Percentiles rank a stretch among this genome's conserved stretches.
These are phyloP conservation scores for Hydropotes inermis DNA, from an alignment of 2,113 vertebrate species.

Conservation along the genomic window DNA sequence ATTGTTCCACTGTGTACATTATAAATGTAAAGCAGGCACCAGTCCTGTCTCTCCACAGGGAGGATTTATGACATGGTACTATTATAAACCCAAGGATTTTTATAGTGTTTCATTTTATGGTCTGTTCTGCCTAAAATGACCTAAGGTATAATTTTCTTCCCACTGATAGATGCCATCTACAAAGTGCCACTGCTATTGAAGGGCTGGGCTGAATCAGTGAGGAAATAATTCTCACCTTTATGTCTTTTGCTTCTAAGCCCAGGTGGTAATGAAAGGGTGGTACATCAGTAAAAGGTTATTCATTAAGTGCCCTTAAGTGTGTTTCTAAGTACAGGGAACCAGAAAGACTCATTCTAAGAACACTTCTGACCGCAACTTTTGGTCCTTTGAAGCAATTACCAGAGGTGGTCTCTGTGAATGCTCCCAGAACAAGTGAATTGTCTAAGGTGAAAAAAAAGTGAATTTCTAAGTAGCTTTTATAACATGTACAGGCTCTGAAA, in stretches of 20 bases:
- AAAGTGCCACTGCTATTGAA: conserved; percentile 65
- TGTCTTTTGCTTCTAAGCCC: conserved; percentile 70
- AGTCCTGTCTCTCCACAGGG: conserved; percentile 55
- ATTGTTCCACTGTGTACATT: conserved; percentile 65
- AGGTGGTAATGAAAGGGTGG: conserved; percentile 73
- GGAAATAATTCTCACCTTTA: conserved; percentile 71
- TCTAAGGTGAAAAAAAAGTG: not conserved
- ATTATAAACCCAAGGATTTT: conserved; percentile 70
- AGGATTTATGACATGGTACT: conserved; percentile 70
- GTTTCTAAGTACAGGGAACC: conserved; percentile 57
- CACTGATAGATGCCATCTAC: conserved; percentile 73
- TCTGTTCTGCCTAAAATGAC: conserved; percentile 69
- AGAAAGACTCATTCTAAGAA: conserved; percentile 53
- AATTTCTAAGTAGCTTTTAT: conserved; percentile 30
- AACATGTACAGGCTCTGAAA: not conserved
- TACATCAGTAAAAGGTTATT: conserved; percentile 68
- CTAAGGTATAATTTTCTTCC: conserved; percentile 75
- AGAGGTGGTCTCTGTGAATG: conserved; percentile 27
- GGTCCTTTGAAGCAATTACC: conserved; percentile 64
- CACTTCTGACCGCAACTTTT: conserved; percentile 55
- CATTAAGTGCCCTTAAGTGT: conserved; percentile 67
- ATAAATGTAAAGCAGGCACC: conserved; percentile 60
- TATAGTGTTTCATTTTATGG: conserved; percentile 71
- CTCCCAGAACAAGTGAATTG: conserved; percentile 22
- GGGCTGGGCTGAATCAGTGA: conserved; percentile 54